Evolutionary conservation across 1,140 invertebrate genomes (phyloP).

Genomic region (Eurytemora carolleeae): DNA sequence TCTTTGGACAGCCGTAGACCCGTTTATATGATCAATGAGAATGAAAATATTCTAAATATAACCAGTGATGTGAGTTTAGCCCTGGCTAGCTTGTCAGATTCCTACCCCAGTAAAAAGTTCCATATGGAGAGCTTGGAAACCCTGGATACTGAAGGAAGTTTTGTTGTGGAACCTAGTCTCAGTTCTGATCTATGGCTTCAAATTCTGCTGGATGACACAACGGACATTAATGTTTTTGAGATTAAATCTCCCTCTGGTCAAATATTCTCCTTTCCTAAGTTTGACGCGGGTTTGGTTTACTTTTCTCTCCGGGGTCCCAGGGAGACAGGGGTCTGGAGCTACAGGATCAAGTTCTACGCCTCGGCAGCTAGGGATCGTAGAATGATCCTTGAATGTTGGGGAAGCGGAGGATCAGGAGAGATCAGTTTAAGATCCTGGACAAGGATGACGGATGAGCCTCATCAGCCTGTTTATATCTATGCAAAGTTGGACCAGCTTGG

Average conservation of each 20-base stretch:
- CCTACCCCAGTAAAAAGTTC: neutral
- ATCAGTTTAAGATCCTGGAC: conserved; percentile 19
- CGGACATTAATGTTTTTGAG: conserved; percentile 15
- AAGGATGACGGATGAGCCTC: conserved; percentile 10
- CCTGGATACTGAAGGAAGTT: conserved; percentile 1
- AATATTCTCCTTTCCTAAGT: conserved; percentile 16
- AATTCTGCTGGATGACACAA: neutral
- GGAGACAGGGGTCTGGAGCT: conserved; percentile 19
- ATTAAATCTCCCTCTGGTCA: conserved; percentile 19
- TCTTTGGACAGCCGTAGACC: neutral
- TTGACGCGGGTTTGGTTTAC: conserved; percentile 19
- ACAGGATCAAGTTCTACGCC: conserved; percentile 8
- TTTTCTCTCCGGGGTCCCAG: conserved; percentile 18
- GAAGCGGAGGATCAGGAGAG: conserved; percentile 14
- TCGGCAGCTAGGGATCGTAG: neutral
- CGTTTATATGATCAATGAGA: neutral
- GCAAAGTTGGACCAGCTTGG: conserved; percentile 30
- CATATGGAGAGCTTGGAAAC: neutral
- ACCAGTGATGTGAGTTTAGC: neutral
- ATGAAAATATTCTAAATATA: neutral
- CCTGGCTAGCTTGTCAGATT: neutral
- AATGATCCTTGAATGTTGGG: conserved; percentile 17
- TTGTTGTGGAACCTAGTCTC: conserved; percentile 13
- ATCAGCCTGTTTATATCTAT: conserved; percentile 18
- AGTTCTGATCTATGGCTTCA: conserved; percentile 8